Conservation (phyloP, 2,113 vertebrate genomes). For the Galemys pyrenaicus region DNA sequence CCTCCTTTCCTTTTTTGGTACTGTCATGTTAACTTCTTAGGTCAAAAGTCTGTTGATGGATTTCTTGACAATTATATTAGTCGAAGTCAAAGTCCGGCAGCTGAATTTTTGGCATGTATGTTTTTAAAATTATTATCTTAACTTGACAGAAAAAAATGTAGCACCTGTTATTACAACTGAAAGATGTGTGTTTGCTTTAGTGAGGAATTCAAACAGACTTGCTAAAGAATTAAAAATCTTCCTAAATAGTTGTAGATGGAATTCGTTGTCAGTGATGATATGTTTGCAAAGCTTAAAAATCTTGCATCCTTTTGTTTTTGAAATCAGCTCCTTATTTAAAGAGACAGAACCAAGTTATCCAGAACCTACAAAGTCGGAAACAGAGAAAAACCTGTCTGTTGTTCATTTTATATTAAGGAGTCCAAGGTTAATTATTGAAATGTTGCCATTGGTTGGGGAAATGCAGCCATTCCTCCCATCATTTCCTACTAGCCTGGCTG, state of each 20-base stretch:
- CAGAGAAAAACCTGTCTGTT: neutral
- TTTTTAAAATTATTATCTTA: slow-evolving; percentile 34
- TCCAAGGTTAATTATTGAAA: neutral
- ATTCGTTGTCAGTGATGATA: neutral
- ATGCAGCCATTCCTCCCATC: neutral
- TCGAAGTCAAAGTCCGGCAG: neutral
- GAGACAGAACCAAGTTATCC: neutral
- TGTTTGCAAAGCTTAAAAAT: neutral
- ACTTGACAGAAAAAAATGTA: neutral
- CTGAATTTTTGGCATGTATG: neutral
- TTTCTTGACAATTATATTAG: slow-evolving; percentile 6
- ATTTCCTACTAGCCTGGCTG: neutral
- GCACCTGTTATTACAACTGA: neutral
- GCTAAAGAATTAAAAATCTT: slow-evolving; percentile 23
- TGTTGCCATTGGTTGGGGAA: neutral
- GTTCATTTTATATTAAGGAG: neutral
- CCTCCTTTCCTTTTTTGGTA: neutral
- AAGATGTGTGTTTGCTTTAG: neutral
- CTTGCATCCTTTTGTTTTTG: neutral
- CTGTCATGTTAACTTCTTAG: neutral
- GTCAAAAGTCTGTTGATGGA: neutral
- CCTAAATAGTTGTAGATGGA: neutral
- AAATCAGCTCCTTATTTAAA: neutral
- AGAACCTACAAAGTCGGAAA: neutral
- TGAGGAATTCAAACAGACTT: slow-evolving; percentile 21